phyloP scores from a whole-genome alignment of 2,797 vertebrate species.

The Eutrigla gurnardus region DNA sequence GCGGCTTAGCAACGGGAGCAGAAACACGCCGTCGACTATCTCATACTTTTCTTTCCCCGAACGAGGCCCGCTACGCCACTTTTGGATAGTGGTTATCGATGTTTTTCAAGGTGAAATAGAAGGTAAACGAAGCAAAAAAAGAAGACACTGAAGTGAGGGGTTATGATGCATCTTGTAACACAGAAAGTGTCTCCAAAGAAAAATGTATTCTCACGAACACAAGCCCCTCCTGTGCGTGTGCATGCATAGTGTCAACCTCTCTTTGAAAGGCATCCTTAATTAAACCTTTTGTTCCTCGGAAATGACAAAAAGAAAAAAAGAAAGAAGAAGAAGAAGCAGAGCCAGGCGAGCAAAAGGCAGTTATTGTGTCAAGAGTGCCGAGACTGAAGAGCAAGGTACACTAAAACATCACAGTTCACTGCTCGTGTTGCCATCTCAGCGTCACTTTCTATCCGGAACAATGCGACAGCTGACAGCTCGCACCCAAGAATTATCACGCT shows the following conservation, averaged over 20 bases:
- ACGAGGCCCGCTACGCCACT: slow-evolving; percentile 4
- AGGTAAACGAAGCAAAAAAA: slow-evolving; percentile 31
- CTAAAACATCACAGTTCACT: slow-evolving; percentile 87
- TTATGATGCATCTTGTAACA: slow-evolving; percentile 32
- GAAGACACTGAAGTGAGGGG: slow-evolving; percentile 19
- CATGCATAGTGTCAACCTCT: slow-evolving; percentile 60
- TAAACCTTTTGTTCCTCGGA: slow-evolving; percentile 82
- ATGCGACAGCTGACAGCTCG: slow-evolving; percentile 93
- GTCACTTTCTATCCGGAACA: slow-evolving; percentile 85
- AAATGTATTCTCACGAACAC: slow-evolving; percentile 39
- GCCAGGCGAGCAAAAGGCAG: slow-evolving; percentile 75
- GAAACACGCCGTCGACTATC: slow-evolving; percentile 43
- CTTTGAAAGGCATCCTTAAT: slow-evolving; percentile 78
- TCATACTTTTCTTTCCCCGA: slow-evolving; percentile 16
- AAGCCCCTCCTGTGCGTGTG: slow-evolving; percentile 44
- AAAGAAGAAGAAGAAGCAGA: slow-evolving; percentile 38
- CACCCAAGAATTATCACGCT: slow-evolving; percentile 92
- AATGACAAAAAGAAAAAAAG: slow-evolving; percentile 63
- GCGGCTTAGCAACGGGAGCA: slow-evolving; percentile 61
- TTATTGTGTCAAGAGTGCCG: slow-evolving; percentile 78
- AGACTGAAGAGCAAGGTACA: slow-evolving; percentile 79
- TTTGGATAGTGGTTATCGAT: slow-evolving; percentile 42
- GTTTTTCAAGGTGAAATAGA: slow-evolving; percentile 40
- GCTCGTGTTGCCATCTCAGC: slow-evolving; percentile 87
- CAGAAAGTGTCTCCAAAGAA: slow-evolving; percentile 34